Evolutionary conservation across 2,888 invertebrate genomes (phyloP).

Genomic region (Ashinkailepas kermadecensis): DNA sequence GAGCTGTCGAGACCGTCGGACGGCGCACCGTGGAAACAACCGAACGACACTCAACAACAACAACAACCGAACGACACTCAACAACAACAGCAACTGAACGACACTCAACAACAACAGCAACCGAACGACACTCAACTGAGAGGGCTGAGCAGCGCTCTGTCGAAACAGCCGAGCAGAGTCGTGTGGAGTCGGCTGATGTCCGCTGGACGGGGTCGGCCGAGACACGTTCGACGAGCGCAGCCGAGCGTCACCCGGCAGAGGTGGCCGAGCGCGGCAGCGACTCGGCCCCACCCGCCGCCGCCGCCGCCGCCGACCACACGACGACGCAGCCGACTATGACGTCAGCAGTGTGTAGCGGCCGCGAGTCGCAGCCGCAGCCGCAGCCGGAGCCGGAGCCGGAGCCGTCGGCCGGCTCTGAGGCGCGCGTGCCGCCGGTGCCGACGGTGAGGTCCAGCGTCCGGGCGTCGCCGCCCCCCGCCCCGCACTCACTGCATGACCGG

Average conservation of each 20-base stretch:
- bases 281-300: neutral
- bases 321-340: neutral
- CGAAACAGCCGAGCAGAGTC: neutral
- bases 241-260: neutral
- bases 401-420: neutral
- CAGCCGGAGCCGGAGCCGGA: neutral
- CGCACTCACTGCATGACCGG: conserved; percentile 24
- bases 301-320: neutral
- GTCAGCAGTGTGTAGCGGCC: neutral
- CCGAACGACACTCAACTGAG: neutral
- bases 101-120: no score
- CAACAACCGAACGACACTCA: no score
- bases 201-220: no score
- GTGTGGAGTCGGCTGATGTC: neutral
- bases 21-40: neutral
- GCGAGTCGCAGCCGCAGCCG: neutral
- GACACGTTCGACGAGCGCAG: neutral
- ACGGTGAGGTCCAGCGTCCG: conserved; percentile 1
- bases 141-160: neutral
- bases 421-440: conserved; percentile 7
- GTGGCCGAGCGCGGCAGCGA: neutral
- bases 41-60: no score
- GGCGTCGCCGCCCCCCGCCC: conserved; percentile 18
- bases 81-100: no score
- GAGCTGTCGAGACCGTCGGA: neutral